Evolutionary conservation across 2,113 vertebrate species (phyloP), one percentile per base, ranked within the genome.

Genomic region (Raphicerus campestris): DNA sequence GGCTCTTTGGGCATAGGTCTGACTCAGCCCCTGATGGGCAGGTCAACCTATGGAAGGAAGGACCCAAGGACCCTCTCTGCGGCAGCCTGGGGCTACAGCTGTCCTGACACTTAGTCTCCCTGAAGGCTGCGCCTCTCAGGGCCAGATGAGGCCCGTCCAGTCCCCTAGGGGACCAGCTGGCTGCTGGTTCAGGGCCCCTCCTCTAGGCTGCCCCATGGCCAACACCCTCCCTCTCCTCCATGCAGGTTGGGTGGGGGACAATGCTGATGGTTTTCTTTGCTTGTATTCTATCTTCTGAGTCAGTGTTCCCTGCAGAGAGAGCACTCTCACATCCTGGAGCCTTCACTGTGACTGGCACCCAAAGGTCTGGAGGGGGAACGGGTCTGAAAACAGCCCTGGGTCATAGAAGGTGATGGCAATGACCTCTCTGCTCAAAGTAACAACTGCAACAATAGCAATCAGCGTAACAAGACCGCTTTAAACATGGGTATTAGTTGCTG

Each of bases 101-200:
- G 10, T 13, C 60, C 20, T 16, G 14, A 28, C 45, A 7, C 14
- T 30, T 2, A 53, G 28, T 66, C 10, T 35, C n/a, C 35, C 32
- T 1, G 30, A 28, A 39, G 28, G 82, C 82, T 86, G 66, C 2
- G 0, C 82, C 53, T 60, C 66, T 49, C 66, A 49, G 45, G 63
- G 10, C 30, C 35, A 26, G n/a, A 42, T 15, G 42, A 22, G 32
- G 60, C 5, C 15, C 0, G 0, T 42, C 19, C 13, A n/a, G 0
- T 70, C 42, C 32, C 73, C 49, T 2, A n/a, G 49, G 58, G 58
- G 26, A 32, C 45, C n/a, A 14, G 39, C 0, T 15, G 32, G 32
- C 42, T 19, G 20, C 55, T 16, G 20, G 8, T 30, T 58, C 53
- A 19, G 20, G 6, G 13, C 55, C 73, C 13, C 73, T 47, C 39